Percentiles rank a stretch among this genome's conserved stretches.
Evolutionary conservation across 2,113 vertebrate species (phyloP).

Genomic region (Forbesichthys papilliferus): DNA sequence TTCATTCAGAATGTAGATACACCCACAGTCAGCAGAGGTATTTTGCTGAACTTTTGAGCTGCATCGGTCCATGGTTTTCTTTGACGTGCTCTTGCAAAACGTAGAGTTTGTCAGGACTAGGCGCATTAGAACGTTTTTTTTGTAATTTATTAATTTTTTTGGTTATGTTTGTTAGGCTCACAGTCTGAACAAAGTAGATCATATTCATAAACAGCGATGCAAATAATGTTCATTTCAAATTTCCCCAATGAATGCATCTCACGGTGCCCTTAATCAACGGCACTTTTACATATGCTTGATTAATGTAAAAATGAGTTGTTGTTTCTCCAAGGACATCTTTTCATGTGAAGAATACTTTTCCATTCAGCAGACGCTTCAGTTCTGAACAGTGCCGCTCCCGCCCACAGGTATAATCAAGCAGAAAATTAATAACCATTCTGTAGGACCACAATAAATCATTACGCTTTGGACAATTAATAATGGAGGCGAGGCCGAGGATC

Average conservation of each 20-base stretch:
- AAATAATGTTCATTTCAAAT: conserved; percentile 82
- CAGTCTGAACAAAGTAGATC: conserved; percentile 76
- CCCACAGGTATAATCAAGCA: conserved; percentile 95
- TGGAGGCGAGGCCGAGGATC: conserved; percentile 84
- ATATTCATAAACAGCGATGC: conserved; percentile 89
- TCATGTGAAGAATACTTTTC: conserved; percentile 78
- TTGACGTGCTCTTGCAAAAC: neutral
- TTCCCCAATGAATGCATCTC: conserved; percentile 80
- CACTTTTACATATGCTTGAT: conserved; percentile 90
- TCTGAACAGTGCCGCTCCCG: conserved; percentile 82
- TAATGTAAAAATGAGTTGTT: conserved; percentile 92
- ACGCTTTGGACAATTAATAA: conserved; percentile 96
- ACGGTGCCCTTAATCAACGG: conserved; percentile 85
- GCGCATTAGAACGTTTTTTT: conserved; percentile 10
- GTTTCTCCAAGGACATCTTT: conserved; percentile 88
- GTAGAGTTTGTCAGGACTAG: neutral
- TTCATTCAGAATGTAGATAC: conserved; percentile 57
- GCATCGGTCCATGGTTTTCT: conserved; percentile 21
- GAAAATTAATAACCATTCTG: conserved; percentile 97
- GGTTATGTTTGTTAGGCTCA: conserved; percentile 3
- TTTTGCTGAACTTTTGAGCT: conserved; percentile 10
- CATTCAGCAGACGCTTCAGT: conserved; percentile 83
- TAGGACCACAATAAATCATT: conserved; percentile 92
- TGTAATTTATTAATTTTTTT: neutral
- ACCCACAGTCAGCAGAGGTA: conserved; percentile 30